Evolutionary conservation across 2,113 vertebrate species (phyloP), one percentile per base, ranked within the genome.

Genomic region (Bambusicola thoracicus): DNA sequence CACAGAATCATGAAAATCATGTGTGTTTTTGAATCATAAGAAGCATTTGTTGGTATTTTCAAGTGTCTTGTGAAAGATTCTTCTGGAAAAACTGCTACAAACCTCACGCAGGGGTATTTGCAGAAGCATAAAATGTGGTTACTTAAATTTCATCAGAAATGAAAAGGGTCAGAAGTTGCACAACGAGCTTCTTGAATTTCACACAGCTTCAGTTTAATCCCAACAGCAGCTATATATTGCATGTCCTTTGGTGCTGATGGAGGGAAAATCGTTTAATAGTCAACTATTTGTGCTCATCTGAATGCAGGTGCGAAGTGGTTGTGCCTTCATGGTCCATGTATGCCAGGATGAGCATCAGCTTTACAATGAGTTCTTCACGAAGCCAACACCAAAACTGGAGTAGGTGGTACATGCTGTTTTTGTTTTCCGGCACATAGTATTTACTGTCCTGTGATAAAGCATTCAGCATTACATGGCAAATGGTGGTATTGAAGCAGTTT

Each of bases 311-410:
- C 98, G 99, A 92, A 99, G 99, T 79, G 99, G 99, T 94, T 99
- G 99, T 98, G 98, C 99, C 84, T 99, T 99, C 76, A 99, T 99
- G 99, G 99, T 99, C 61, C 99, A 99, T 4, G 99, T 99, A 17
- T 99, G 99, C 96, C 99, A 99, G 97, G 99, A 99, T 93, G 99
- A 99, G 51, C 99, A 99, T 92, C 99, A 99, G 75, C 98, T 99
- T 72, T 99, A 98, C 96, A 98, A 98, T 24, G 99, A 99, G 90
- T 99, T 99, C 98, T 99, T 99, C 97, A 98, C 98, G 81, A 99
- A 99, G 93, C 98, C 98, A 56, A 98, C 99, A 53, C 81, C 97
- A 90, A 99, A 98, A 97, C 97, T 99, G 94, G 99, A 99, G 99
- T 99, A 97, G 97, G 99, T 99, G 77, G 74, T 93, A 92, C 63